Base-by-base conservation (phyloP, 2,113 vertebrate genomes). In the Lasiurus cinereus region DNA sequence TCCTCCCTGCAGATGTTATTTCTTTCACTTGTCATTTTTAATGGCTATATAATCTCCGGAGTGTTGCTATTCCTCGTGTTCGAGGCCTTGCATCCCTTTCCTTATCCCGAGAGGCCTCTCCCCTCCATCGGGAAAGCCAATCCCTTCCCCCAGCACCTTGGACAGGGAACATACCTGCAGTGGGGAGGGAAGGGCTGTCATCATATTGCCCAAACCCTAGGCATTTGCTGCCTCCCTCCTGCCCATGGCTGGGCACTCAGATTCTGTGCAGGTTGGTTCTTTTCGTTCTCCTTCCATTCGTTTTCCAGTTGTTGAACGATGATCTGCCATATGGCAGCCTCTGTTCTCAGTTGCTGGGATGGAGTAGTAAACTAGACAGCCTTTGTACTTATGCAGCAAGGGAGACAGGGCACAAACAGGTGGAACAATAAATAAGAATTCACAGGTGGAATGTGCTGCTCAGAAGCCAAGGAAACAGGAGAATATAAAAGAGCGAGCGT, bases 21-120 rank as follows among this genome's bases (percentile, higher is more conserved):
- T 92, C 94, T 95, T 86, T 54, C 18, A 39, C 79, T 91, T 91
- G 77, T 85, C 84, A 46, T 67, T 83, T 70, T 62, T 96, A 95
- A 82, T 46, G 82, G 82, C 46, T 48, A 33, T 77, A 39, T 48
- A 21, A 84, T 66, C 80, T 69, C 87, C 3, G 0, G 50, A 79
- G 87, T 21, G 6, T 56, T 27, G 33, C 52, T 33, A 0, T 46
- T 73, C 52, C 54, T 74, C 31, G 24, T 7, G 33, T 90, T 83
- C 80, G 39, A 66, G 31, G 50, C 90, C 66, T 22, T 54, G 29
- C 59, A 8, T 46, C 46, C 48, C 27, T 64, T 39, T 69, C 22
- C 10, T 0, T 4, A 21, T 33, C 39, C 73, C 3, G n/a, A 0
- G 8, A 67, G 27, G 33, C 39, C 36, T 76, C 39, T 54, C 27